Evolutionary conservation across 2,113 vertebrate genomes (phyloP), one percentile per base, ranked within the genome.

Genomic region (Bambusicola thoracicus): DNA sequence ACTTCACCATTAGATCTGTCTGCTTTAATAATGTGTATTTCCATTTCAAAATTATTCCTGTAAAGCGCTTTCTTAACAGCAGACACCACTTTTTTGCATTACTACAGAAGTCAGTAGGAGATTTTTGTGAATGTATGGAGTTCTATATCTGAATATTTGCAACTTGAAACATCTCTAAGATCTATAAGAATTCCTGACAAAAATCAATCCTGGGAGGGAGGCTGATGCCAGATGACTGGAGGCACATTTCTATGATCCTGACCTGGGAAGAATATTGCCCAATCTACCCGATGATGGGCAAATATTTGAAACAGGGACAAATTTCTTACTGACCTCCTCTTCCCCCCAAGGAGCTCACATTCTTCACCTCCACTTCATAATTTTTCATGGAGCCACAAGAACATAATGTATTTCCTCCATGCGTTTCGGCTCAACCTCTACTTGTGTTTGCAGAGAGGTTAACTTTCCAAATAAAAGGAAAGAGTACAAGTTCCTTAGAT

Each of bases 251-350:
- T 67, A 14, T 70, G 49, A 83, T 88, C 41, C 61, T 85, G 65
- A 88, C 55, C 73, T 70, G 20, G 51, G 73, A 81, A 90, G 76
- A 81, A 43, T 4, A 0, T 92, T 94, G 32, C 62, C 59, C 61
- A 88, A 59, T 90, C 46, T 74, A 67, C 19, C 55, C 41, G 59
- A 22, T 78, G 82, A 86, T 63, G 43, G 48, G 65, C 89, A 90
- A 96, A 94, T 85, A 92, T 40, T 94, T 96, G 82, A 92, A 95
- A 91, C 21, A 17, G 82, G 61, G 68, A 96, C 92, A 96, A 94
- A 93, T 96, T 95, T 88, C 73, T 90, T 65, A 86, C 20, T 96
- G 93, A 96, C 94, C 92, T 93, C 56, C 51, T 93, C 34, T 95
- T 96, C 73, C 51, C 46, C 40, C 41, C 59, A 81, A 61, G 63